Evolutionary conservation across 2,797 vertebrate genomes (phyloP).

Genomic region (Sebastes variabilis): DNA sequence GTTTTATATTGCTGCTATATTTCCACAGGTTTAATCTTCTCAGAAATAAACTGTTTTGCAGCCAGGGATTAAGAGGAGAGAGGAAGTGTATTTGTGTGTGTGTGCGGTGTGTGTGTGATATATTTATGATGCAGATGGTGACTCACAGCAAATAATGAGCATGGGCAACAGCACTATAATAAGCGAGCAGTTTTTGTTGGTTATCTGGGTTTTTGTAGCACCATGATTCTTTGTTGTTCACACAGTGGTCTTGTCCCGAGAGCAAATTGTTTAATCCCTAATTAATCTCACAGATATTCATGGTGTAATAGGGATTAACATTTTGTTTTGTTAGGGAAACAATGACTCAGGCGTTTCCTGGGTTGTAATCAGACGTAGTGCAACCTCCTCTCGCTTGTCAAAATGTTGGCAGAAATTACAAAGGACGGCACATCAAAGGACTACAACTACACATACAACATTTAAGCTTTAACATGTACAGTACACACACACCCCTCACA

Average conservation of each 20-base stretch:
- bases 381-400: constrained; percentile 45
- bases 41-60: background rate
- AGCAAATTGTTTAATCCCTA: constrained; percentile 69
- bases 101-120: constrained; percentile 3
- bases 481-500: constrained; percentile 18
- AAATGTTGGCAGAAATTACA: constrained; percentile 74
- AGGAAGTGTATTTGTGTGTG: background rate
- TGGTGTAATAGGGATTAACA: constrained; percentile 68
- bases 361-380: constrained; percentile 55
- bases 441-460: constrained; percentile 31
- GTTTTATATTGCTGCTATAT: constrained; percentile 17
- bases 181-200: constrained; percentile 41
- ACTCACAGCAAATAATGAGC: constrained; percentile 51
- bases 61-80: background rate
- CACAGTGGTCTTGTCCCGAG: constrained; percentile 40
- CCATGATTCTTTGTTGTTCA: constrained; percentile 54
- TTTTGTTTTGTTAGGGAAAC: constrained; percentile 75
- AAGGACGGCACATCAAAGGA: constrained; percentile 77
- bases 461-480: background rate
- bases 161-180: background rate
- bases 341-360: constrained; percentile 60
- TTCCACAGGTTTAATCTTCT: background rate
- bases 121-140: constrained; percentile 59
- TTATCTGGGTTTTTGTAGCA: constrained; percentile 52
- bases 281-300: constrained; percentile 75